Percentiles rank a stretch among this genome's conserved stretches.
Conservation (phyloP, 2,888 invertebrate genomes). For the Odontocerum albicorne region DNA sequence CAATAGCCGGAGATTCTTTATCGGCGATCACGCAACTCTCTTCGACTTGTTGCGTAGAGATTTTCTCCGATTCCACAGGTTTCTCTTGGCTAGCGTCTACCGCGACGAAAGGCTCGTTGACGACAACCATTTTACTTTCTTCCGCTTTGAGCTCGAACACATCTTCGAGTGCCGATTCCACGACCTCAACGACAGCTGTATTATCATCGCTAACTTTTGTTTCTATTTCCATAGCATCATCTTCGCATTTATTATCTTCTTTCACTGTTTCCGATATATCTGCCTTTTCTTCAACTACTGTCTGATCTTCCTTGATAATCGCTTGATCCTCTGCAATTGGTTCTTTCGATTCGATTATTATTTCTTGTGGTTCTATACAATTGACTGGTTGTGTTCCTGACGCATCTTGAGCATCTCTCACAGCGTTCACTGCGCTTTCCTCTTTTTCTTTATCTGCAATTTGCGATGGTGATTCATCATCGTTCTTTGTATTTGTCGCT, state of each 20-base stretch:
- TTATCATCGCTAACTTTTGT: constrained; percentile 3
- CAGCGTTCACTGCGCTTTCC: not conserved
- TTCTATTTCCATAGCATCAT: not conserved
- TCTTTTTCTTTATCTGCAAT: not conserved
- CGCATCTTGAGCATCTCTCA: constrained; percentile 2
- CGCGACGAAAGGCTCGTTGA: too few species aligned
- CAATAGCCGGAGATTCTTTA: constrained; percentile 2
- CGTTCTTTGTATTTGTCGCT: constrained; percentile 11
- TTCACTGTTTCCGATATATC: not conserved
- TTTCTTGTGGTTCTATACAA: not conserved
- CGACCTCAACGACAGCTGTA: not conserved
- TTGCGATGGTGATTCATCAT: not conserved
- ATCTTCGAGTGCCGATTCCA: not conserved
- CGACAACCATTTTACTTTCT: not conserved
- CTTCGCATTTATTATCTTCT: not conserved
- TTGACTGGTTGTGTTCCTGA: not conserved
- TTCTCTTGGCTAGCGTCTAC: too few species aligned
- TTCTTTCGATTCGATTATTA: not conserved
- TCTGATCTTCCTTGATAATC: not conserved
- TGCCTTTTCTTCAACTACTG: constrained; percentile 3
- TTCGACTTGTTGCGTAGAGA: too few species aligned
- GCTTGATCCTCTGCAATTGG: too few species aligned
- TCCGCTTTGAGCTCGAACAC: not conserved
- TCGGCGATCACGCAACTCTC: too few species aligned
- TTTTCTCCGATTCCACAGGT: too few species aligned